Base-by-base conservation (phyloP, 2,888 invertebrate species). In the Amiota communis region DNA sequence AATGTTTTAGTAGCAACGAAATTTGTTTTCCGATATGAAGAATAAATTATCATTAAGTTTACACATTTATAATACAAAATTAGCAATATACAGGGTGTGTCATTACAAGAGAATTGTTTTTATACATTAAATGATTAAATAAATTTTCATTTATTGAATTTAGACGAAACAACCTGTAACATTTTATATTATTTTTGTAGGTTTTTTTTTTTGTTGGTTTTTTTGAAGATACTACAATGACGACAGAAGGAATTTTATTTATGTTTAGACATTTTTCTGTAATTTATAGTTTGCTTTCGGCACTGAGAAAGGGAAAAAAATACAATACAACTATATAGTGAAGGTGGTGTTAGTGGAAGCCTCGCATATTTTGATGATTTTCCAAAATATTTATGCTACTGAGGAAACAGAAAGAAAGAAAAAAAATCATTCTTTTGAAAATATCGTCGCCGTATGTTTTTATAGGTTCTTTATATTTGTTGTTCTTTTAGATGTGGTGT, bases 401-500 rank as follows among this genome's bases (percentile, higher is more conserved):
- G 36, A 36, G 36, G 36, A 13, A 53, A 13, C 53, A 1, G 53
- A 53, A 53, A 53, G 11, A 53, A 53, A 53, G 11, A 11, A 72
- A 70, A 74, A 72, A 76, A 74, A 77, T 82, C 76, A 67, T 71
- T 75, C 74, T 77, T 77, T 73, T 79, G 77, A 77, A 80, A 77
- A 80, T 82, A 78, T 82, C 78, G 23, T 17, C 69, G 64, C 15
- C 47, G 51, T 68, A 51, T 47, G 68, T 72, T 36, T 36, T 49
- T 63, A 20, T n/a, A 36, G 47, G 81, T 83, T 85, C 84, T 83
- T 85, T 83, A 83, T 83, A 77, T 75, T 76, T 36, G 8, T 36
- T 36, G 8, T 36, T 36, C 2, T 6, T 36, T 36, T 36, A 36
- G 36, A 36, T 36, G 76, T 74, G 80, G 84, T 83, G 83, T 85